Evolutionary conservation across 2,113 vertebrate genomes (phyloP).

Genomic region (Danio rerio): GRCz12tu NC_133187.1:24711501-24712000

Average conservation of each 20-base stretch:
- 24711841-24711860: background rate
- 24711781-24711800: constrained; percentile 8
- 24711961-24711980: constrained; percentile 19
- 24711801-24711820: constrained; percentile 21
- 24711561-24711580: too few species aligned
- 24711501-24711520: too few species aligned
- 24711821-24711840: constrained; percentile 7
- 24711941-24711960: constrained; percentile 12
- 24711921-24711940: constrained; percentile 12
- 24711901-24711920: constrained; percentile 27
- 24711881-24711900: constrained; percentile 27
- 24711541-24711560: too few species aligned
- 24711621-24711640: too few species aligned
- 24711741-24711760: background rate
- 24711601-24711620: too few species aligned
- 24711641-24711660: too few species aligned
- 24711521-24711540: too few species aligned
- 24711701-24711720: background rate
- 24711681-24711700: background rate
- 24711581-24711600: too few species aligned
- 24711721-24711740: background rate
- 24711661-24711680: background rate
- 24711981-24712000: constrained; percentile 11
- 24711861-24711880: constrained; percentile 34
- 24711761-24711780: background rate